phyloP scores from a whole-genome alignment of 2,888 invertebrate species.

The Oxycera nigricornis region DNA sequence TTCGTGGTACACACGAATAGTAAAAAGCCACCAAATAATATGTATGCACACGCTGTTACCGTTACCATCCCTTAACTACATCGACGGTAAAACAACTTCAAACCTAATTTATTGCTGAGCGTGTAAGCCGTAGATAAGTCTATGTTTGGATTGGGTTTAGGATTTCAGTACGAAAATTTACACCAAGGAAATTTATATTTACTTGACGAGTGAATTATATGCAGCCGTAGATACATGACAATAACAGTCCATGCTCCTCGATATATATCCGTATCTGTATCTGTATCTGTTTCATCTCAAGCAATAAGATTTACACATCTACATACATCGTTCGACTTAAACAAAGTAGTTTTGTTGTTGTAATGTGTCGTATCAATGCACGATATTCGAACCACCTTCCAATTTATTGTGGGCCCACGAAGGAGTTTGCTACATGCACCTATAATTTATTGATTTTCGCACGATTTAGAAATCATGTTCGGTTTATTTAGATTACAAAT shows the following conservation, averaged over 20 bases:
- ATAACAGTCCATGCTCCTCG: slow-evolving; percentile 13
- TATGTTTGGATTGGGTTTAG: slow-evolving; percentile 49
- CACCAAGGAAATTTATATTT: slow-evolving; percentile 49
- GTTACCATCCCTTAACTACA: neutral
- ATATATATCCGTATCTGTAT: too few species aligned
- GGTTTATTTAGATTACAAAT: slow-evolving; percentile 20
- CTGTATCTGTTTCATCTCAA: neutral
- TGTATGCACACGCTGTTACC: neutral
- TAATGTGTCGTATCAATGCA: too few species aligned
- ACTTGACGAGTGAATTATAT: slow-evolving; percentile 50
- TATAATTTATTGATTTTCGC: slow-evolving; percentile 37
- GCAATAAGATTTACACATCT: neutral
- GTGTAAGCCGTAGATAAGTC: slow-evolving; percentile 51
- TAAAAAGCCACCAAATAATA: neutral
- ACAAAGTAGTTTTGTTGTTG: neutral
- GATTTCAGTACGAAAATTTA: slow-evolving; percentile 49
- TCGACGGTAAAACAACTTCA: slow-evolving; percentile 45
- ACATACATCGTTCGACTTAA: neutral
- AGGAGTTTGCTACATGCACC: slow-evolving; percentile 27
- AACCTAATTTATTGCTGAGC: slow-evolving; percentile 49
- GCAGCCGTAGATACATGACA: slow-evolving; percentile 33
- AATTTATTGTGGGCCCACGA: neutral
- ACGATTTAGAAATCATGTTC: slow-evolving; percentile 27
- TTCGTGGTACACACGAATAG: neutral
- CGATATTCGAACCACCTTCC: neutral